These are phyloP conservation scores for Eulacestoma nigropectus DNA, from an alignment of 2,113 vertebrate species.

Conservation along the genomic window DNA sequence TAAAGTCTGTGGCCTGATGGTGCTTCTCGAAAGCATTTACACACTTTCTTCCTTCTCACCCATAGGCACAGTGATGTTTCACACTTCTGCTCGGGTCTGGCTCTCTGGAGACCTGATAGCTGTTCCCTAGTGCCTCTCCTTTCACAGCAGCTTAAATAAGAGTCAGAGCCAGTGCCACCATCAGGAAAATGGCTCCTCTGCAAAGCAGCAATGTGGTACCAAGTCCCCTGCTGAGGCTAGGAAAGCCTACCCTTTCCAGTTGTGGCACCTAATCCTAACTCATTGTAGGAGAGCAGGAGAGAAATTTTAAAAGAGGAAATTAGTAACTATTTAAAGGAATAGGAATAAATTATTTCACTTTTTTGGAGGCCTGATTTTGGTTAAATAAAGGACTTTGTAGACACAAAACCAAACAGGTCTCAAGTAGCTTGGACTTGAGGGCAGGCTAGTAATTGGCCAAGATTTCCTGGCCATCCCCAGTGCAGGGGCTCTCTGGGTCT, in stretches of 20 bases:
- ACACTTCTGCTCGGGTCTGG: slow-evolving; percentile 8
- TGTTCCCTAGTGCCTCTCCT: neutral
- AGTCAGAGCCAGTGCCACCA: neutral
- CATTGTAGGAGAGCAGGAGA: neutral
- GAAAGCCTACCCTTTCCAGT: neutral
- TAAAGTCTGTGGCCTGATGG: neutral
- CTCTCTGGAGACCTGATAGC: neutral
- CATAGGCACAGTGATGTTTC: slow-evolving; percentile 15
- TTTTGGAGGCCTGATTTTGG: neutral
- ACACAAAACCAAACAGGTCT: neutral
- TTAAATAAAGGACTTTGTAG: neutral
- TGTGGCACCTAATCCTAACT: neutral
- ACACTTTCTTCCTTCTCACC: slow-evolving; percentile 33
- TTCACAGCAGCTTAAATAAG: neutral
- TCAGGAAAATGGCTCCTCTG: neutral
- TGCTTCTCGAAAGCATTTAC: slow-evolving; percentile 36
- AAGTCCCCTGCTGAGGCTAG: accelerated
- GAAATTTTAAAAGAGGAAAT: neutral
- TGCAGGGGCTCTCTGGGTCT: neutral
- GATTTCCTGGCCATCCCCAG: neutral
- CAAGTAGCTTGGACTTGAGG: neutral
- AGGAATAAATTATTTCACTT: neutral
- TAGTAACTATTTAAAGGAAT: neutral
- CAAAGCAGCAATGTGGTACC: neutral
- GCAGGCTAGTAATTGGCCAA: neutral